Conservation (phyloP, 2,113 vertebrate genomes). For the Neofelis nebulosa region DNA sequence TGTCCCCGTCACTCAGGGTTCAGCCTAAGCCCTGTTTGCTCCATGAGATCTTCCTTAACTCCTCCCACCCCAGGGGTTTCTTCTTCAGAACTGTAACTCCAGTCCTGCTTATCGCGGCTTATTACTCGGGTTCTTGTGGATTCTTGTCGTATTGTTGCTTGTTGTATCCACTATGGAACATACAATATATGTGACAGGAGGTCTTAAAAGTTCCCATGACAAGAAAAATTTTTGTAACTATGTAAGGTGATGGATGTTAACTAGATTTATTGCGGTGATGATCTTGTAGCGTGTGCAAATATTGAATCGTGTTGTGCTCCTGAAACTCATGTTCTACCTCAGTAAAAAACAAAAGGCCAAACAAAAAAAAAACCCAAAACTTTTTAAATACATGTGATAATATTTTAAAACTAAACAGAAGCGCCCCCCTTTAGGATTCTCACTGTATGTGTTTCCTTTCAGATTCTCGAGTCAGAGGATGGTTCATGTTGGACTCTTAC, state of each 20-base stretch:
- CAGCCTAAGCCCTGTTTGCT: not conserved
- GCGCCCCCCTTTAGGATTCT: not conserved
- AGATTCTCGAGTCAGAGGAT: conserved; percentile 92
- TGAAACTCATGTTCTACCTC: no score
- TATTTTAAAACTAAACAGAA: not conserved
- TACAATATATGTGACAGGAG: no score
- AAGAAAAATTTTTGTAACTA: not conserved
- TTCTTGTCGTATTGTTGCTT: not conserved
- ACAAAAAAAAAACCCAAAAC: not conserved
- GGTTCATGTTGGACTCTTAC: conserved; percentile 92
- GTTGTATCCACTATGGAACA: not conserved
- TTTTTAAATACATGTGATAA: accelerated
- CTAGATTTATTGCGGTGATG: not conserved
- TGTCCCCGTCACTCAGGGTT: not conserved
- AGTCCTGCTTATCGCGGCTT: no score
- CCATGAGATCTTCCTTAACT: not conserved
- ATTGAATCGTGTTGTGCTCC: not conserved
- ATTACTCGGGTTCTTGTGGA: no score
- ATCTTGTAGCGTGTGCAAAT: not conserved
- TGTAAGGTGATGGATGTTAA: not conserved
- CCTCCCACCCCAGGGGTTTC: not conserved
- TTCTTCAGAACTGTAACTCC: not conserved
- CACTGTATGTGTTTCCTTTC: conserved; percentile 50
- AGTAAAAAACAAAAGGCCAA: not conserved
- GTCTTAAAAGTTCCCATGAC: not conserved